phyloP scores from a whole-genome alignment of 2,113 vertebrate genomes.

The Empidonax traillii region DNA sequence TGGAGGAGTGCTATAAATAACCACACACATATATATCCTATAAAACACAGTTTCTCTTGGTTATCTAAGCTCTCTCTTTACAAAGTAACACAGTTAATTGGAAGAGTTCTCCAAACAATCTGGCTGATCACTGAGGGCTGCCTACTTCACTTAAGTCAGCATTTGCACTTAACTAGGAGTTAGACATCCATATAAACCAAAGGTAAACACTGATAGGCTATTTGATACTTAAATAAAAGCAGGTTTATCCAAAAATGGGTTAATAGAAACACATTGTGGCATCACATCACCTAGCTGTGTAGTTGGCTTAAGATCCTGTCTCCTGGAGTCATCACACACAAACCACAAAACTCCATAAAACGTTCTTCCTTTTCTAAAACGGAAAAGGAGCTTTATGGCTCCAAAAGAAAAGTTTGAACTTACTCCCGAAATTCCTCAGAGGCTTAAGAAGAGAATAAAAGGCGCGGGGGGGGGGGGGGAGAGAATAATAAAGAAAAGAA shows the following conservation, averaged over 20 bases:
- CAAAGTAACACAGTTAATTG: constrained; percentile 4
- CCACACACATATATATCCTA: background rate
- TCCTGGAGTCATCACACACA: background rate
- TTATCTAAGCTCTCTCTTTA: background rate
- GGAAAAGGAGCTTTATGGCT: constrained; percentile 24
- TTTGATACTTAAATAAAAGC: background rate
- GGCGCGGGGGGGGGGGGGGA: background rate
- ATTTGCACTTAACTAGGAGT: background rate
- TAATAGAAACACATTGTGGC: background rate
- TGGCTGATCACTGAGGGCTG: background rate
- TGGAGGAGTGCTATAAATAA: constrained; percentile 6
- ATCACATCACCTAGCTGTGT: background rate
- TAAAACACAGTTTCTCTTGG: background rate
- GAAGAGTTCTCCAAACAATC: constrained; percentile 1
- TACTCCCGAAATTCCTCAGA: constrained; percentile 46
- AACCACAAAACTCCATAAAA: constrained; percentile 28
- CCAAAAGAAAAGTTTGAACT: constrained; percentile 25
- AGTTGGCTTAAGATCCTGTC: background rate
- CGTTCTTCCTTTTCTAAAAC: background rate
- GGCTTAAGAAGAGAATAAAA: constrained; percentile 16
- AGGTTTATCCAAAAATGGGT: background rate
- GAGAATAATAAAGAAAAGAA: background rate
- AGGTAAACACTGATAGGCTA: background rate
- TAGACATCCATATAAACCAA: background rate
- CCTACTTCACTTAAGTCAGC: background rate